Base-by-base conservation (phyloP, 2,113 vertebrate genomes). In the Chaetops frenatus region DNA sequence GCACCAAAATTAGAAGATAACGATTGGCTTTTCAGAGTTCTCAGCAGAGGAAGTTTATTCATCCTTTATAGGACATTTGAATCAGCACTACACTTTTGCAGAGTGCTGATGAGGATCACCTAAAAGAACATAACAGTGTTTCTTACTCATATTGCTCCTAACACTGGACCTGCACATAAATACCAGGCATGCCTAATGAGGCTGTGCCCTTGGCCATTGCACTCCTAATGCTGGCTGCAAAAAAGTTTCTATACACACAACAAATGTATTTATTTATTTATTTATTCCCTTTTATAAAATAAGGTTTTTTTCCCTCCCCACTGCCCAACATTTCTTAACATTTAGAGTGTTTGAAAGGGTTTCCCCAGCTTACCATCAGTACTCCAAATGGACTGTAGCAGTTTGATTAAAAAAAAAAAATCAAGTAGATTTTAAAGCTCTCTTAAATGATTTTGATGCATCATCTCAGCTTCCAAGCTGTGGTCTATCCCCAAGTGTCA, bases 1-100 rank as follows among this genome's bases (percentile, higher is more conserved):
- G 92, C 87, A 80, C 56, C 81, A 91, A 96, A 95, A 94, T 93
- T 88, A 92, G 70, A 91, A 88, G n/a, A 83, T 95, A 96, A 94
- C 74, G 96, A 96, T 92, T 90, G 69, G 29, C 67, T 56, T 70
- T 83, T 70, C 25, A 47, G 71, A 65, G 54, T 67, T 81, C 77
- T 81, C 87, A 61, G 48, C 77, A 70, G 29, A 80, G 80, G 57
- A 93, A 89, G 21, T 38, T 76, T 65, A 24, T 57, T 69, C 90
- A 78, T 87, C 17, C 64, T 71, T 6, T 64, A 13, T 18, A 92
- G 70, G 54, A 20, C 62, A 20, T 70, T 87, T 69, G 45, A 38
- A 42, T 53, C 44, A 60, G 56, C 2, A 6, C n/a, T 31, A 25
- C 9, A 9, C 31, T 71, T 82, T 36, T 60, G n/a, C 51, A 84